phyloP scores from a whole-genome alignment of 2,113 vertebrate genomes.

The Tragelaphus strepsiceros region DNA sequence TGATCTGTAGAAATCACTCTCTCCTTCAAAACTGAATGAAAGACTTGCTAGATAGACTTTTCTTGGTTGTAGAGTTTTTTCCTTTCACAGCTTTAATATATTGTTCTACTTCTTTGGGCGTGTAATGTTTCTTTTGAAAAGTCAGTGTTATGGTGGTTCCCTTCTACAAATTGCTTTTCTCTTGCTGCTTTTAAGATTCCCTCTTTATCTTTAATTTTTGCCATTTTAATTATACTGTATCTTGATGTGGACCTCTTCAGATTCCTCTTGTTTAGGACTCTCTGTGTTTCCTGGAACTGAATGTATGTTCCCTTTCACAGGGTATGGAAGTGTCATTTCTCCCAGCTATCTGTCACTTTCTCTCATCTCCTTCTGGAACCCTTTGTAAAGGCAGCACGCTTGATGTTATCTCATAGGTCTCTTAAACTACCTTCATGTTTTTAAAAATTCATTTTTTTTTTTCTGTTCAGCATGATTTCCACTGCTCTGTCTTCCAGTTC shows the following conservation, averaged over 20 bases:
- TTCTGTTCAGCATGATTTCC: background rate
- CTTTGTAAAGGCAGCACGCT: background rate
- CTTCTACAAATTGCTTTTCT: background rate
- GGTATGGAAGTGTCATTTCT: background rate
- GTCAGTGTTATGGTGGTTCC: background rate
- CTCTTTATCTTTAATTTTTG: background rate
- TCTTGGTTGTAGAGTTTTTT: background rate
- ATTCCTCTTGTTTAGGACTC: background rate
- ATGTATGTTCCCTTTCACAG: background rate
- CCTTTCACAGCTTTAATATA: background rate
- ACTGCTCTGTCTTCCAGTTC: background rate
- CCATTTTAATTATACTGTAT: background rate
- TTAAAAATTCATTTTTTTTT: background rate
- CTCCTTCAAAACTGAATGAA: background rate
- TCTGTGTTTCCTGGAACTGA: background rate
- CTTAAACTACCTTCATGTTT: background rate
- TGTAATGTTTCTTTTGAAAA: background rate
- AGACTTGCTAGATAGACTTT: background rate
- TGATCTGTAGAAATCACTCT: background rate
- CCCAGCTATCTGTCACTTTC: background rate
- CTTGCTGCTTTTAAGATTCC: background rate
- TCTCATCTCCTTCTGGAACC: background rate
- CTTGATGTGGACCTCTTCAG: background rate
- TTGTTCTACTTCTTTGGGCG: accelerated
- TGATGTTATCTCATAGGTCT: background rate